Evolutionary conservation across 2,888 invertebrate species (phyloP).

Genomic region (Nemoura dubitans): DNA sequence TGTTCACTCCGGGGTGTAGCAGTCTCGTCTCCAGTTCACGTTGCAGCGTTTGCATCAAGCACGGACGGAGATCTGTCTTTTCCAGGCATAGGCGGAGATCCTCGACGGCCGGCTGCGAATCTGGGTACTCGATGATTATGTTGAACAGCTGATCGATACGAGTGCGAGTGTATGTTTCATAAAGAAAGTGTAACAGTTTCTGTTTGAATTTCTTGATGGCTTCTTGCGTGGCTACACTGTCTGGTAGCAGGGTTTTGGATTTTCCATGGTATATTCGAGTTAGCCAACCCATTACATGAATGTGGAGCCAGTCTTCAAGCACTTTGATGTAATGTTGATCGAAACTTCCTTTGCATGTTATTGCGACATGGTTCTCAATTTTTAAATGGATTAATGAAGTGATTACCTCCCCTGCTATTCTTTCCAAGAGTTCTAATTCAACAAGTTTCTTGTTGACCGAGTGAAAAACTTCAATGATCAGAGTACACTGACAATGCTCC

Average conservation of each 20-base stretch:
- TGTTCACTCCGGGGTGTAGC: slow-evolving; percentile 94
- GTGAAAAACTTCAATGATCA: slow-evolving; percentile 76
- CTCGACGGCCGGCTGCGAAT: slow-evolving; percentile 91
- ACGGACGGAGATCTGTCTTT: slow-evolving; percentile 82
- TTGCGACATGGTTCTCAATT: slow-evolving; percentile 85
- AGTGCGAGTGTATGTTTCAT: slow-evolving; percentile 87
- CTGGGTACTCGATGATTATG: slow-evolving; percentile 96
- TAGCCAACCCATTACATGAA: slow-evolving; percentile 87
- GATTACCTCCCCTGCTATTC: slow-evolving; percentile 84
- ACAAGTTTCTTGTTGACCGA: slow-evolving; percentile 80
- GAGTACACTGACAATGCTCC: slow-evolving; percentile 70
- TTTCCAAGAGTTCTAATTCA: slow-evolving; percentile 80
- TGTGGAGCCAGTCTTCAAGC: slow-evolving; percentile 86
- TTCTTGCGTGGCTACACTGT: slow-evolving; percentile 65
- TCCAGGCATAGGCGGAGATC: slow-evolving; percentile 87
- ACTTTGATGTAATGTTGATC: slow-evolving; percentile 81
- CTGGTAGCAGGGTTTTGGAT: slow-evolving; percentile 66
- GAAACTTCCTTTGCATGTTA: slow-evolving; percentile 86
- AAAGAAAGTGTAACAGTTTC: slow-evolving; percentile 82
- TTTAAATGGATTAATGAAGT: slow-evolving; percentile 84
- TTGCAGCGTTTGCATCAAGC: slow-evolving; percentile 81
- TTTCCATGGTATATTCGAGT: slow-evolving; percentile 80
- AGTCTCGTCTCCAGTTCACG: slow-evolving; percentile 85
- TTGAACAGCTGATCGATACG: slow-evolving; percentile 93
- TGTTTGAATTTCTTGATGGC: slow-evolving; percentile 75